Evolutionary conservation across 2,888 invertebrate species (phyloP).

Genomic region (Punctoribates punctum): DNA sequence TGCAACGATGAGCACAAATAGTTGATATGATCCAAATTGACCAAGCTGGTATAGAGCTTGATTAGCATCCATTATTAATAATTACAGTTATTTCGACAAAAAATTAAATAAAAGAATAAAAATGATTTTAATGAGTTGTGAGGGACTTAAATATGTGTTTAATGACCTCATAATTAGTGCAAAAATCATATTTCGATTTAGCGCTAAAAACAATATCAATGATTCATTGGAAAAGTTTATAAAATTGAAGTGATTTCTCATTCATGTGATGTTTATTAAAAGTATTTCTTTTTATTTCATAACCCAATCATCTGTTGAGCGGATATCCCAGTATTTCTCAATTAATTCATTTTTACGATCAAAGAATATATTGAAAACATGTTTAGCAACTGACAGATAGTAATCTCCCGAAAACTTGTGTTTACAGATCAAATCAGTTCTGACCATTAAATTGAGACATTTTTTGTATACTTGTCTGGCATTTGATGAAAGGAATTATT

Average conservation of each 20-base stretch:
- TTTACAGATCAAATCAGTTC: not conserved
- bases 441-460: not conserved
- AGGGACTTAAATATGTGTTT: not conserved
- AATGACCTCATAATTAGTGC: not conserved
- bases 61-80: not conserved
- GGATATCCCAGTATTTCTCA: not conserved
- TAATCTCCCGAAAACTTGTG: not conserved
- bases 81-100: not conserved
- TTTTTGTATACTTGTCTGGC: not conserved
- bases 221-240: not conserved
- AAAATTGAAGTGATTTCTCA: not conserved
- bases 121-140: not conserved
- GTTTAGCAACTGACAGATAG: not conserved
- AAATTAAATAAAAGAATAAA: not conserved
- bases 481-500: not conserved
- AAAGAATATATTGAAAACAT: constrained; percentile 5
- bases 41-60: not conserved
- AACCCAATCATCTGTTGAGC: constrained; percentile 6
- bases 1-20: not conserved
- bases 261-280: constrained; percentile 11
- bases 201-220: not conserved
- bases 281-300: not conserved
- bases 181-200: not conserved
- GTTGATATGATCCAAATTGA: not conserved
- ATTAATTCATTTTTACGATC: not conserved